Conservation (phyloP, 2,113 vertebrate genomes). For the Leucosticte australis region DNA sequence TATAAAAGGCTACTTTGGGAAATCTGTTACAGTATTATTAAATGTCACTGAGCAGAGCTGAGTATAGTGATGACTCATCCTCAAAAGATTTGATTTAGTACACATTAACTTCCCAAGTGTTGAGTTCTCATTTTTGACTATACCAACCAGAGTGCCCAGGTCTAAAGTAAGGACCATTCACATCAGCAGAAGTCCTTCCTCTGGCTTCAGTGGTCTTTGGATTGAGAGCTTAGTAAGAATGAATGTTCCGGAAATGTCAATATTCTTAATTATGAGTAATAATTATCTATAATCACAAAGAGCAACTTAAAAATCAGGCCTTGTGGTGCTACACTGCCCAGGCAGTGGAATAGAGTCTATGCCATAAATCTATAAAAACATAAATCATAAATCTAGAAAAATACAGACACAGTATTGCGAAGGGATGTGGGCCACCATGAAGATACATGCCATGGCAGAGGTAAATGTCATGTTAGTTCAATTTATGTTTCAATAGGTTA, state of each 20-base stretch:
- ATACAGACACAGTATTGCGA: neutral
- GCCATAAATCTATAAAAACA: neutral
- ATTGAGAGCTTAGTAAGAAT: neutral
- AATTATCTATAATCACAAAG: neutral
- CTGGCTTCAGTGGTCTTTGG: neutral
- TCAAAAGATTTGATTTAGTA: constrained; percentile 8
- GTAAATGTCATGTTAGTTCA: neutral
- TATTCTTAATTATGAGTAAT: neutral
- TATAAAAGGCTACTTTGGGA: constrained; percentile 69
- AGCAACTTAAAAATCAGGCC: neutral
- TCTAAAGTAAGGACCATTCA: neutral
- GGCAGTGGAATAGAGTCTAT: neutral
- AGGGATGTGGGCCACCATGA: neutral
- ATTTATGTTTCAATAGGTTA: neutral
- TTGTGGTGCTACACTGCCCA: neutral
- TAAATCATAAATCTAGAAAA: neutral
- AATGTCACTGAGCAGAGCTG: constrained; percentile 54
- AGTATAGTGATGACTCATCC: neutral
- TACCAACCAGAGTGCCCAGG: neutral
- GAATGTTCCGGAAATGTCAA: neutral
- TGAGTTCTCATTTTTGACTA: neutral
- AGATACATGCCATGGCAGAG: neutral
- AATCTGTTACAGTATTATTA: constrained; percentile 65
- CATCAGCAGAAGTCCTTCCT: neutral
- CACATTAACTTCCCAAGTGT: neutral